Evolutionary conservation across 2,888 invertebrate species (phyloP), one percentile per base, ranked within the genome.

Genomic region (Tolmerus cingulatus): DNA sequence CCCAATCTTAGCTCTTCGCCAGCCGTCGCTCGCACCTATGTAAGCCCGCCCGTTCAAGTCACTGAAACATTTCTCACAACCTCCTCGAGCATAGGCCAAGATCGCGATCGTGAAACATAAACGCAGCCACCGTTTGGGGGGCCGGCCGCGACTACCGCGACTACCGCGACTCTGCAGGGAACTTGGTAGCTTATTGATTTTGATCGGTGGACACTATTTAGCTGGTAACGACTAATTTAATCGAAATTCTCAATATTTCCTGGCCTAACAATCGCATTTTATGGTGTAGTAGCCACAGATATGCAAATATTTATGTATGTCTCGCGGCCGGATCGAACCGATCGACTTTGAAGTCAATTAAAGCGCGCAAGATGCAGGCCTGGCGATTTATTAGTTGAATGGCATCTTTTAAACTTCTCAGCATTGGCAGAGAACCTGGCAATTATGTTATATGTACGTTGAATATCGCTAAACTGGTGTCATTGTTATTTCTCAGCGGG

Each of bases 221-320:
- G 23, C 43, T 46, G 78, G 43, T 23, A 78, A 19, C 40, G 43
- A 43, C 78, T 43, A 78, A 78, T 78, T 43, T 27, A 43, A 78
- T 78, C 78, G 78, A 78, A 78, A 43, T 78, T 78, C 78, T 78
- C 78, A 43, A 40, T 40, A 37, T 40, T n/a, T 77, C 5, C n/a
- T 34, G 37, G 77, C 19, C 16, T 9, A 19, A 19, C 34, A 77
- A 14, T 14, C n/a, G 43, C 78, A 40, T 16, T 43, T 77, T 40
- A 40, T 37, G 9, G 37, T 78, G 78, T 43, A 40, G 19, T 40
- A 7, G 34, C 0, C 34, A 8, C 78, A 78, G 23, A n/a, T 16
- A 40, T 40, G 40, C 40, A 40, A 40, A 40, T 34, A 40, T 30
- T 30, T 30, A 30, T 37, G 37, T 37, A 37, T 40, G 34, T 34